These are phyloP conservation scores for Scolanthus callimorphus DNA, from an alignment of 92 coral and sea anemone genomes.

Conservation along the genomic window DNA sequence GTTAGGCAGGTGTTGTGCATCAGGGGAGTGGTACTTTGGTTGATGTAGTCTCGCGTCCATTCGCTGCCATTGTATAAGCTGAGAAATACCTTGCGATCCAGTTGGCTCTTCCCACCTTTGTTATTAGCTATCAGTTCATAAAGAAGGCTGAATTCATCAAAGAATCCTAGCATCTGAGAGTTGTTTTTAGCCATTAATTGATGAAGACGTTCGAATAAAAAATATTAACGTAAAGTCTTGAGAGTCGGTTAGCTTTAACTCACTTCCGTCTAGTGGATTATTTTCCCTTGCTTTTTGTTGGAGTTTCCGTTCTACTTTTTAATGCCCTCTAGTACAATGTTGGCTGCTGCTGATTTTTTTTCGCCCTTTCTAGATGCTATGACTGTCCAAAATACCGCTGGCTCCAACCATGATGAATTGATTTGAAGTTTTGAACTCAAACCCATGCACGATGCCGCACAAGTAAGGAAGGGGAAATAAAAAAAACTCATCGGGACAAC, in stretches of 20 bases:
- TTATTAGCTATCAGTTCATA: conserved; percentile 26
- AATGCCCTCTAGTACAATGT: conserved; percentile 12
- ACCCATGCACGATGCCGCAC: conserved; percentile 15
- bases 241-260: neutral
- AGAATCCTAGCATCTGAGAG: conserved; percentile 15
- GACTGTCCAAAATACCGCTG: conserved; percentile 9
- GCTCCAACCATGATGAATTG: conserved; percentile 6
- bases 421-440: conserved; percentile 1
- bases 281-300: neutral
- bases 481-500: conserved; percentile 15
- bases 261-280: too few species aligned
- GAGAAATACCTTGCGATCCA: conserved; percentile 13
- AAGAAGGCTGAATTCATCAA: conserved; percentile 18
- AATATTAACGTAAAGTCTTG: conserved; percentile 10
- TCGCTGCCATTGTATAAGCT: conserved; percentile 9
- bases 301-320: neutral
- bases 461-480: conserved; percentile 8
- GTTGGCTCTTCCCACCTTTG: conserved; percentile 11
- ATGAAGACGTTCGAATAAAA: conserved; percentile 13
- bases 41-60: conserved; percentile 13
- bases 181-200: conserved; percentile 12
- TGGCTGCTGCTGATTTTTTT: conserved; percentile 14
- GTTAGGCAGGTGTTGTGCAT: conserved; percentile 9
- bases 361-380: conserved; percentile 12
- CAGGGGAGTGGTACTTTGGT: neutral